phyloP scores from a whole-genome alignment of 2,113 vertebrate genomes.

The Apteryx owenii region DNA sequence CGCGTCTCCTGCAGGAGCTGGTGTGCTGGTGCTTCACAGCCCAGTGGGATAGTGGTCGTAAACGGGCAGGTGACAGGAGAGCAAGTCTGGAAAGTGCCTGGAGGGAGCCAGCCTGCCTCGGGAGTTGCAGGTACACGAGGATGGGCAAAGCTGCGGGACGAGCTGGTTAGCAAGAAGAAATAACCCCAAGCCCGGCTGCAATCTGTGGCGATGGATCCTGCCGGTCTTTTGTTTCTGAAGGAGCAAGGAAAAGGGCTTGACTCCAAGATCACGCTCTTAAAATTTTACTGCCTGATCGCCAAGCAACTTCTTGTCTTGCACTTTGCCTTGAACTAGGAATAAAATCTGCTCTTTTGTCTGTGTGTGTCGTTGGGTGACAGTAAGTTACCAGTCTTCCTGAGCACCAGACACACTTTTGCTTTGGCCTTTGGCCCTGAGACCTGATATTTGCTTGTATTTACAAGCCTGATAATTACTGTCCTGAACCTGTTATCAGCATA shows the following conservation, averaged over 20 bases:
- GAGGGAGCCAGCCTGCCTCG: background rate
- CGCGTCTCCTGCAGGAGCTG: background rate
- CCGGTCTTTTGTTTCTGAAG: background rate
- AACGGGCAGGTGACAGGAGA: background rate
- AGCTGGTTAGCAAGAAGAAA: background rate
- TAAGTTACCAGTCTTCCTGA: background rate
- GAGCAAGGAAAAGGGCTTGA: background rate
- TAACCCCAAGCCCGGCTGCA: background rate
- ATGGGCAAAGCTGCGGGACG: background rate
- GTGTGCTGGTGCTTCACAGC: background rate
- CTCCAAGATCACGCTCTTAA: background rate
- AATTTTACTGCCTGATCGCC: background rate
- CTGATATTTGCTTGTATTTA: constrained; percentile 62
- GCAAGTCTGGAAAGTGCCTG: background rate
- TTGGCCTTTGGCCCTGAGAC: constrained; percentile 50
- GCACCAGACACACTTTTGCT: constrained; percentile 9
- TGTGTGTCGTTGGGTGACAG: background rate
- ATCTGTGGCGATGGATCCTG: background rate
- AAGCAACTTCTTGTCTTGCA: background rate
- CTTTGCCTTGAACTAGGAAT: background rate
- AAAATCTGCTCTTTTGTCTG: background rate
- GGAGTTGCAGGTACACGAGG: background rate
- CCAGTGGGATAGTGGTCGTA: background rate
- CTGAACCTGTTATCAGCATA: constrained; percentile 59
- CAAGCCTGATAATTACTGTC: constrained; percentile 68